phyloP scores from a whole-genome alignment of 2,888 invertebrate species.

The Pasiphila rectangulata region DNA sequence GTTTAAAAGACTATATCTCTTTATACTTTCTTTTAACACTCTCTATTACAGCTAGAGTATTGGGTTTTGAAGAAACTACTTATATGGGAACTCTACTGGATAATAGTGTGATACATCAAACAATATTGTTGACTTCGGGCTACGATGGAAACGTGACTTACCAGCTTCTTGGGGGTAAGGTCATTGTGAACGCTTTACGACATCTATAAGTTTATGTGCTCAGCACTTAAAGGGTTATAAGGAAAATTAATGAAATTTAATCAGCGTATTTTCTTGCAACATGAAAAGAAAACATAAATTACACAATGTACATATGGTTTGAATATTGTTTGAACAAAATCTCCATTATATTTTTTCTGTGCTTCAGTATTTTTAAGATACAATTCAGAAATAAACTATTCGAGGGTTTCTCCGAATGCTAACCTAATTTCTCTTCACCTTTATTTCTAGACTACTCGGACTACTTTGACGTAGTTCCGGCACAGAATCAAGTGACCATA shows the following conservation, averaged over 20 bases:
- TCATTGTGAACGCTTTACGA: neutral
- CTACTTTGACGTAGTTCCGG: conserved; percentile 41
- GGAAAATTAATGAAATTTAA: too few relatives aligned
- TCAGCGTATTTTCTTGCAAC: too few relatives aligned
- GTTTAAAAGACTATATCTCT: conserved; percentile 23
- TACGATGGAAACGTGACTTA: conserved; percentile 48
- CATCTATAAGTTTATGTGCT: too few relatives aligned
- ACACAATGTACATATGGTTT: neutral
- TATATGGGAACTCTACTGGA: conserved; percentile 54
- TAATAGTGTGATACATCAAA: conserved; percentile 39
- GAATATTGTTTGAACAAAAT: neutral
- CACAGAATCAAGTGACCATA: conserved; percentile 43
- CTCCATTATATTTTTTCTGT: too few relatives aligned
- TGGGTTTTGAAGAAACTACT: conserved; percentile 50
- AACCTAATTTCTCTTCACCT: neutral
- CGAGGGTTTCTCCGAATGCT: neutral
- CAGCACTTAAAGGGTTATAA: too few relatives aligned
- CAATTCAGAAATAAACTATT: neutral
- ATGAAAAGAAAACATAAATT: too few relatives aligned
- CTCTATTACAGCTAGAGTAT: conserved; percentile 50
- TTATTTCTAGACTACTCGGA: conserved; percentile 25
- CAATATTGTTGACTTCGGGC: conserved; percentile 46
- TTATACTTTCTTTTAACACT: conserved; percentile 30
- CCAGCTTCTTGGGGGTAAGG: conserved; percentile 53
- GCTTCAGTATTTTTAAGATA: too few relatives aligned